Percentiles rank a stretch among this genome's conserved stretches.
phyloP scores from a whole-genome alignment of 2,113 vertebrate species.

The Balaeniceps rex region DNA sequence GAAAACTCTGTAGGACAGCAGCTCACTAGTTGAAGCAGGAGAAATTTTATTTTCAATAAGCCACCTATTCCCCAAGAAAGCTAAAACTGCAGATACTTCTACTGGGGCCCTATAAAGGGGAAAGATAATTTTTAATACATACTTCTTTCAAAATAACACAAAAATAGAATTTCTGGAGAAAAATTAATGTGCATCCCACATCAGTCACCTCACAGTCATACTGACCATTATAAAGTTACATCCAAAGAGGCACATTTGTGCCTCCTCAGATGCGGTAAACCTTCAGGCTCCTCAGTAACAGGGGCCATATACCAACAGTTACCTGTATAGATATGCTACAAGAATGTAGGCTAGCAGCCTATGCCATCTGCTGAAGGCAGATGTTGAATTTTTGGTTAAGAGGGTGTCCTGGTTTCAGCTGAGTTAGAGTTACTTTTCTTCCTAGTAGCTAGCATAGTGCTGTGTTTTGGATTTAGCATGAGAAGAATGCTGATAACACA shows the following conservation, averaged over 20 bases:
- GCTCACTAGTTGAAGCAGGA: neutral
- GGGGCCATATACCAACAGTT: neutral
- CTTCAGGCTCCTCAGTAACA: neutral
- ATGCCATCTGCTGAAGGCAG: neutral
- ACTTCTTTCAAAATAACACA: neutral
- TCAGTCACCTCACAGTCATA: neutral
- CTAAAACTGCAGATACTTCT: neutral
- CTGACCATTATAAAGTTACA: neutral
- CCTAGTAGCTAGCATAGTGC: too few relatives aligned
- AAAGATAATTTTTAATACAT: neutral
- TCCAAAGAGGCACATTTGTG: neutral
- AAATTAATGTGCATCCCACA: neutral
- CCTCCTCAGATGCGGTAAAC: neutral
- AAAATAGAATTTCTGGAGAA: neutral
- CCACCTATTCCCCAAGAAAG: neutral
- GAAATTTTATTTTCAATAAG: neutral
- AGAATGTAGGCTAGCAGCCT: neutral
- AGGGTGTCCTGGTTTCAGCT: too few relatives aligned
- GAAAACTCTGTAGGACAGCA: neutral
- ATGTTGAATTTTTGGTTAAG: neutral
- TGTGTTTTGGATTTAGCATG: too few relatives aligned
- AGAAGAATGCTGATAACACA: too few relatives aligned
- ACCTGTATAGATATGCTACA: neutral
- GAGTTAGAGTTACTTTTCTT: too few relatives aligned
- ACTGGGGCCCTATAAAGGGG: neutral